phyloP scores from a whole-genome alignment of 2,888 invertebrate genomes.

The Cetonia aurata region DNA sequence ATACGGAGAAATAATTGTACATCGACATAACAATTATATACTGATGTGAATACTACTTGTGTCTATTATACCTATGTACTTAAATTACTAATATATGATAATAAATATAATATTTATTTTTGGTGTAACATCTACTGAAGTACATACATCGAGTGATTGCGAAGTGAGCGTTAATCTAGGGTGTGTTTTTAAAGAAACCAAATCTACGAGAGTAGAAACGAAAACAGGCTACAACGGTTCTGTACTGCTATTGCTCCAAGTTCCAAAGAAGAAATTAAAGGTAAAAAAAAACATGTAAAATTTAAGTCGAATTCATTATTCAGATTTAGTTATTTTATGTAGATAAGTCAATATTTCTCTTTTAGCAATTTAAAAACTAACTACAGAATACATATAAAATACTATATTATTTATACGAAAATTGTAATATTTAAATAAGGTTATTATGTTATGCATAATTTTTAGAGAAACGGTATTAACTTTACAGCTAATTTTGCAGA shows the following conservation, averaged over 20 bases:
- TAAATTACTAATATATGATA: too few relatives aligned
- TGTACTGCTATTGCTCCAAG: slow-evolving; percentile 58
- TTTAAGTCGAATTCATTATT: too few relatives aligned
- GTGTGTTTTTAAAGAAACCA: slow-evolving; percentile 17
- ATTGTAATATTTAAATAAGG: not conserved
- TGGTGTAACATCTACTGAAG: too few relatives aligned
- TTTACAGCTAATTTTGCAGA: not conserved
- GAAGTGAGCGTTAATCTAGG: slow-evolving; percentile 9
- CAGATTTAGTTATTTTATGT: too few relatives aligned
- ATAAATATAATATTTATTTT: too few relatives aligned
- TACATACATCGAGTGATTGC: too few relatives aligned
- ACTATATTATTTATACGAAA: slow-evolving; percentile 1
- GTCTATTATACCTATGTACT: too few relatives aligned
- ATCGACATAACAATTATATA: too few relatives aligned
- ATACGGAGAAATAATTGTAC: too few relatives aligned
- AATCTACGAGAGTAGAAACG: slow-evolving; percentile 17
- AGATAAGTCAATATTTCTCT: not conserved
- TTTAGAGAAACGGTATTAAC: not conserved
- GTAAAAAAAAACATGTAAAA: too few relatives aligned
- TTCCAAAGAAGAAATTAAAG: not conserved
- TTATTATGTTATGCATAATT: not conserved
- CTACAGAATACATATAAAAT: not conserved
- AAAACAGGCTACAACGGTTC: slow-evolving; percentile 28
- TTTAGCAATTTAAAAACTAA: not conserved
- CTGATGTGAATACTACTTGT: too few relatives aligned